Evolutionary conservation across 2,888 invertebrate genomes (phyloP).

Genomic region (Chloromyia formosa): DNA sequence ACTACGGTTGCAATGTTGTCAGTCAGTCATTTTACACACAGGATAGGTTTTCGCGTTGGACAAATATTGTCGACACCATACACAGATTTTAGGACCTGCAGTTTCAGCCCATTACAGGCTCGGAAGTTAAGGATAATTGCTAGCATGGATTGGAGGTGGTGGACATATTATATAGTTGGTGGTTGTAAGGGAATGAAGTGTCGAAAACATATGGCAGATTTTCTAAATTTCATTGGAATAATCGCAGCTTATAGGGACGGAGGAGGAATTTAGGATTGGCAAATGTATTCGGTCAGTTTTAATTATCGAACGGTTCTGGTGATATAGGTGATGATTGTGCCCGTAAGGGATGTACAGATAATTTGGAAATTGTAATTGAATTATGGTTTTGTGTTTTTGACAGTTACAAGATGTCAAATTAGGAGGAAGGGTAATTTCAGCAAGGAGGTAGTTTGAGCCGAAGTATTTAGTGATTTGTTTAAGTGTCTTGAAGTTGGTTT

Average conservation of each 20-base stretch:
- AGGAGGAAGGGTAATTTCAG: too few species aligned
- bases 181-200: conserved; percentile 2
- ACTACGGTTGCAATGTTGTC: conserved; percentile 30
- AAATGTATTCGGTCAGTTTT: conserved; percentile 10
- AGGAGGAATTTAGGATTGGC: conserved; percentile 13
- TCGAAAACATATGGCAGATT: background rate
- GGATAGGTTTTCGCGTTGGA: conserved; percentile 30
- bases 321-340: conserved; percentile 16
- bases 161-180: too few species aligned
- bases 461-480: too few species aligned
- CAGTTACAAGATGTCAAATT: too few species aligned
- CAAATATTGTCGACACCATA: conserved; percentile 16
- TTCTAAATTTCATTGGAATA: conserved; percentile 21
- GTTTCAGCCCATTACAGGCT: too few species aligned
- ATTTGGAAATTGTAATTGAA: background rate
- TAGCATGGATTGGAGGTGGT: too few species aligned
- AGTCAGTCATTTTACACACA: conserved; percentile 26
- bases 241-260: background rate
- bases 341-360: background rate
- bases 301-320: background rate
- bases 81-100: background rate
- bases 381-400: background rate
- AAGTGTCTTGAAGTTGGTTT: too few species aligned
- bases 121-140: too few species aligned
- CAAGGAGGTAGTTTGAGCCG: too few species aligned